Percentiles rank a stretch among this genome's conserved stretches.
Conservation (phyloP, 1,140 invertebrate species). For the Eupeodes corollae region DNA sequence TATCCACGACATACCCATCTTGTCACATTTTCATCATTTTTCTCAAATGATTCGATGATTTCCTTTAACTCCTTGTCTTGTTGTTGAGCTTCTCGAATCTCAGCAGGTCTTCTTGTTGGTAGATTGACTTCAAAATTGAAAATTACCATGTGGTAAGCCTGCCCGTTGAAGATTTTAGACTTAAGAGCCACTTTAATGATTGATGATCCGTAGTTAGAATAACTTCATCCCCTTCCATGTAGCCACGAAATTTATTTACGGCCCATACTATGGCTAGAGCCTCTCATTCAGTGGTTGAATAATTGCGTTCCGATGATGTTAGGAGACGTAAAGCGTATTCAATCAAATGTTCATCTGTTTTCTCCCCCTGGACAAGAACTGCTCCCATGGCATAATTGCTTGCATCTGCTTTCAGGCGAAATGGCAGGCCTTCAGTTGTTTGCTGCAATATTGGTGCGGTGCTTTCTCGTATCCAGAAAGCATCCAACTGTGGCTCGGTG, state of each 20-base stretch:
- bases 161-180: slow-evolving; percentile 22
- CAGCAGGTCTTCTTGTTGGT: slow-evolving; percentile 1
- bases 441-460: slow-evolving; percentile 7
- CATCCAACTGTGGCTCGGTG: no score
- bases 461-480: no score
- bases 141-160: slow-evolving; percentile 39
- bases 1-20: slow-evolving; percentile 8
- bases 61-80: slow-evolving; percentile 1
- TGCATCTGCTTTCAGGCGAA: slow-evolving; percentile 3
- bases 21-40: background rate
- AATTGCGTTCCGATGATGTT: slow-evolving; percentile 30
- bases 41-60: slow-evolving; percentile 1
- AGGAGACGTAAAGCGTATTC: slow-evolving; percentile 15
- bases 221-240: slow-evolving; percentile 38
- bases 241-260: slow-evolving; percentile 34
- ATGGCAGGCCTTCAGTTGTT: background rate
- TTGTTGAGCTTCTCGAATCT: slow-evolving; percentile 8
- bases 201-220: slow-evolving; percentile 22
- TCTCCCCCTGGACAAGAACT: no score
- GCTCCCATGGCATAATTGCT: slow-evolving; percentile 1
- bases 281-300: slow-evolving; percentile 32
- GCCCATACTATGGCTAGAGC: slow-evolving; percentile 36
- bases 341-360: background rate
- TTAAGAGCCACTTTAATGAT: slow-evolving; percentile 15
- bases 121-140: slow-evolving; percentile 34